Percentiles rank a stretch among this genome's conserved stretches.
Conservation (phyloP, 1,140 invertebrate species). For the Samia ricini region DNA sequence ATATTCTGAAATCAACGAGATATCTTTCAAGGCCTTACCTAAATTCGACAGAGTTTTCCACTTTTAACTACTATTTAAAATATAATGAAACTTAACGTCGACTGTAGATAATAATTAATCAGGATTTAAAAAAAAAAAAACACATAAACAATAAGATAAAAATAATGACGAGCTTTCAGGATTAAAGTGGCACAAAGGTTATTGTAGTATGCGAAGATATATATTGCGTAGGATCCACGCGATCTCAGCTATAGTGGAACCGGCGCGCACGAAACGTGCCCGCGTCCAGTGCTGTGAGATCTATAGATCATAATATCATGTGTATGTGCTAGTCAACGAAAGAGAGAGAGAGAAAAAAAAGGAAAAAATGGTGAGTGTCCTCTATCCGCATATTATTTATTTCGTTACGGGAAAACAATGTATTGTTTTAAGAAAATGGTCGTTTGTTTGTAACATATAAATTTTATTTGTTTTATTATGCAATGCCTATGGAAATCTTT, state of each 20-base stretch:
- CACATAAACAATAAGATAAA: neutral
- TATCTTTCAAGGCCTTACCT: no score
- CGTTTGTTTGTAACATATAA: neutral
- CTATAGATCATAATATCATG: conserved; percentile 2
- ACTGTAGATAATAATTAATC: no score
- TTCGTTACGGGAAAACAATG: no score
- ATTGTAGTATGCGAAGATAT: conserved; percentile 4
- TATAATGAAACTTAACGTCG: no score
- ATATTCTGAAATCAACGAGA: no score
- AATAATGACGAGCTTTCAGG: conserved; percentile 7
- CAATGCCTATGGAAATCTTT: neutral
- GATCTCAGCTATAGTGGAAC: neutral
- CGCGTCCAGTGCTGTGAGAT: conserved; percentile 3
- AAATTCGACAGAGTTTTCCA: no score
- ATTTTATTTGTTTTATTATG: neutral
- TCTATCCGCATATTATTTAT: neutral
- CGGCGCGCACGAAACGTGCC: conserved; percentile 1
- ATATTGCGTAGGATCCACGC: neutral
- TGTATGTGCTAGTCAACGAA: conserved; percentile 7
- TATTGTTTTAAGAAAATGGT: no score
- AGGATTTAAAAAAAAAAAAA: neutral
- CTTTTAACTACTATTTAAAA: no score
- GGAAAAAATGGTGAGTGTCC: conserved; percentile 4
- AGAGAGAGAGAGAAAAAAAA: neutral
- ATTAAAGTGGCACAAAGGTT: neutral